phyloP scores from a whole-genome alignment of 64 coral and sea anemone genomes.

The Stichodactyla helianthus region DNA sequence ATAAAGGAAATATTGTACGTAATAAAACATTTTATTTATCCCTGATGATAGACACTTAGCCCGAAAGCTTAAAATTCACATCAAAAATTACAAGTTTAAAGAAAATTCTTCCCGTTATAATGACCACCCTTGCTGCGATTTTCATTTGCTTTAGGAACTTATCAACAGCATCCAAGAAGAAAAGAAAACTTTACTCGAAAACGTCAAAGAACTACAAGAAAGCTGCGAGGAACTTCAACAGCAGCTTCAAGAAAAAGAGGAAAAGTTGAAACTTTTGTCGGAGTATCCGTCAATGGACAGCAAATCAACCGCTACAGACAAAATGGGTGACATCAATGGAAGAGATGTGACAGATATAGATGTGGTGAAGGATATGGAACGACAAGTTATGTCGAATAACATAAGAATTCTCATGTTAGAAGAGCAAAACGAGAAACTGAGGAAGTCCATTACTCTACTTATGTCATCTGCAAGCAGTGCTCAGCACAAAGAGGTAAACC shows the following conservation, averaged over 20 bases:
- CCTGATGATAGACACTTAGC: too few relatives aligned
- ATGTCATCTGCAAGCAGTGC: slow-evolving; percentile 45
- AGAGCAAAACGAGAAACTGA: slow-evolving; percentile 86
- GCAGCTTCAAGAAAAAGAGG: slow-evolving; percentile 62
- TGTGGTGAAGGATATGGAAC: slow-evolving; percentile 82
- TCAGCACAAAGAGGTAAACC: slow-evolving; percentile 51
- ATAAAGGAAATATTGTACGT: too few relatives aligned
- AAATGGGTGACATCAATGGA: slow-evolving; percentile 36
- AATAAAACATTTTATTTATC: too few relatives aligned
- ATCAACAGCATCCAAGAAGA: slow-evolving; percentile 65
- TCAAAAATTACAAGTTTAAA: too few relatives aligned
- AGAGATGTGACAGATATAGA: slow-evolving; percentile 35
- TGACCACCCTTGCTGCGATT: not conserved
- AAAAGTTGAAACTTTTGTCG: slow-evolving; percentile 69
- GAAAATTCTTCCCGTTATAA: not conserved
- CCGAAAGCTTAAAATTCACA: too few relatives aligned
- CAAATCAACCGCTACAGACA: slow-evolving; percentile 9
- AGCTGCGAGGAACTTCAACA: slow-evolving; percentile 38
- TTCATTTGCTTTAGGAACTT: slow-evolving; percentile 38
- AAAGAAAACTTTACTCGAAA: slow-evolving; percentile 52
- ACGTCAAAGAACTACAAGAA: slow-evolving; percentile 51
- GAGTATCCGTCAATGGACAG: slow-evolving; percentile 70
- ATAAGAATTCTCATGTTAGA: slow-evolving; percentile 78
- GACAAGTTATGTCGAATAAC: slow-evolving; percentile 92
- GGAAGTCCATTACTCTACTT: slow-evolving; percentile 72